These are phyloP conservation scores for Melanerpes aurifrons DNA, from an alignment of 2,113 vertebrate genomes.

Conservation along the genomic window DNA sequence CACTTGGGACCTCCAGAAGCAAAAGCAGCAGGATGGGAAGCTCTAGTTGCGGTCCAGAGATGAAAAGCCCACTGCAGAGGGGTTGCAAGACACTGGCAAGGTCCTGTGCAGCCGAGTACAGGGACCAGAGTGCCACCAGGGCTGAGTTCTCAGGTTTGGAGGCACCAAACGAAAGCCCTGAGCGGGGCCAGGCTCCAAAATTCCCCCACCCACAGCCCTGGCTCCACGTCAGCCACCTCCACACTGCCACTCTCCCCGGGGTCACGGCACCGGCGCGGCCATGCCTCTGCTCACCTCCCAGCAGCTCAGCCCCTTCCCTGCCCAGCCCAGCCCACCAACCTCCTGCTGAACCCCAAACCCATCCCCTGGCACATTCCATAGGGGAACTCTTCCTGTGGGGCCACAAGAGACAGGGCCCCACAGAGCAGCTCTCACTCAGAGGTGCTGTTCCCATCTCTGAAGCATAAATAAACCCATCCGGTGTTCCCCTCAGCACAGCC, in stretches of 20 bases:
- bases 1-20: rapidly evolving
- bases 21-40: rapidly evolving
- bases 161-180: not conserved
- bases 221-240: not conserved
- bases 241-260: rapidly evolving
- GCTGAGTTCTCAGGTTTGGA: not conserved
- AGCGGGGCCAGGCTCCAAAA: not conserved
- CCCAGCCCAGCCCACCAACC: not conserved
- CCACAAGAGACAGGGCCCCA: rapidly evolving
- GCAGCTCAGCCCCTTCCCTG: not conserved
- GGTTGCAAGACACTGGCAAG: not conserved
- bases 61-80: not conserved
- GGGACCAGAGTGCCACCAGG: not conserved
- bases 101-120: not conserved
- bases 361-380: rapidly evolving
- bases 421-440: not conserved
- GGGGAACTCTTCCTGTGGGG: not conserved
- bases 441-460: not conserved
- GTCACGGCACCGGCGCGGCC: rapidly evolving
- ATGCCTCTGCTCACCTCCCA: not conserved
- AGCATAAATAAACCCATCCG: rapidly evolving
- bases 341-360: not conserved
- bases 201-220: not conserved
- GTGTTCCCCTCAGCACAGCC: not conserved
- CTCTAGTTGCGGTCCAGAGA: rapidly evolving